phyloP scores from a whole-genome alignment of 2,797 vertebrate genomes.

The Liparis tanakae region DNA sequence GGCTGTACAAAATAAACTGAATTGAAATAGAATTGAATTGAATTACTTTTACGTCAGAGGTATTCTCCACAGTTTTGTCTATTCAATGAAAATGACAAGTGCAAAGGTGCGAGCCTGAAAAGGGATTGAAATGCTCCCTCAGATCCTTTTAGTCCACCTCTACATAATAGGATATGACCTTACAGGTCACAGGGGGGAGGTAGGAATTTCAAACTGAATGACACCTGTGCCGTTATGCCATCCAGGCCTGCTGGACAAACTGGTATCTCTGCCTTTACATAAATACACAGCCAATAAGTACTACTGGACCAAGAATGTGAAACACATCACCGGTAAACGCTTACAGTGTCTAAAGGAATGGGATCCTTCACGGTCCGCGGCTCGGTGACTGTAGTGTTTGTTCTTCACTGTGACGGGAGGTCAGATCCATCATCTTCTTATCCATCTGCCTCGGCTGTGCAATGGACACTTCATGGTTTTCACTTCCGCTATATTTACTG shows the following conservation, averaged over 20 bases:
- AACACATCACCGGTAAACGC: background rate
- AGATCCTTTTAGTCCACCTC: background rate
- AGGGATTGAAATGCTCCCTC: background rate
- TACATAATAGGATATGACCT: background rate
- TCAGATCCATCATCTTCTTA: background rate
- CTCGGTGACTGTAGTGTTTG: no score
- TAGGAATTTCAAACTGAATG: background rate
- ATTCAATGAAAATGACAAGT: background rate
- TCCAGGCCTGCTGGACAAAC: constrained; percentile 1
- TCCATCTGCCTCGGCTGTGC: background rate
- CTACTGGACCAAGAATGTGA: no score
- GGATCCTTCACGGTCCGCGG: no score
- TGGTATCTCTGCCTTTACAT: background rate
- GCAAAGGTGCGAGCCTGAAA: background rate
- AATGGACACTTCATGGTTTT: background rate
- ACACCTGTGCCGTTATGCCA: background rate
- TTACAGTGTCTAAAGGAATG: no score
- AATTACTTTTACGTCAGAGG: no score
- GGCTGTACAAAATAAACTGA: no score
- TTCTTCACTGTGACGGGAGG: no score
- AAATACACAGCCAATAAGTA: background rate
- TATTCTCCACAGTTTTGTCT: background rate
- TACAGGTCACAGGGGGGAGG: background rate
- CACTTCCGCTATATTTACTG: background rate
- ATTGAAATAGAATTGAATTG: no score